phyloP scores from a whole-genome alignment of 1,140 invertebrate species.

The Microplitis mediator region DNA sequence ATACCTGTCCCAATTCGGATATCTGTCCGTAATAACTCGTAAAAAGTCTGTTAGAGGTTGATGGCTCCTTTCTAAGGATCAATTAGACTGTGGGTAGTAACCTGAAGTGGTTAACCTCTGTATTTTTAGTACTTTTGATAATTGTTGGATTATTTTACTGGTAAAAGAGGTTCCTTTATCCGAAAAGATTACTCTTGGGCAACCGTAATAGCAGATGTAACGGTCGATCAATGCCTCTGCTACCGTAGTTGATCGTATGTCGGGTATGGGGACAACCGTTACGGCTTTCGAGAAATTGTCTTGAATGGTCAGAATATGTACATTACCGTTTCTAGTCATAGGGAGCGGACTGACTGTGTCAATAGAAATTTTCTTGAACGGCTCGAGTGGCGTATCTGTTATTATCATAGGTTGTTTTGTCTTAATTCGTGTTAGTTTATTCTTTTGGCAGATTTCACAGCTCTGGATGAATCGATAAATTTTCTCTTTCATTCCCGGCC shows the following conservation, averaged over 20 bases:
- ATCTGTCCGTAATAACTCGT: background rate
- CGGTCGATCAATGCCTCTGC: conserved; percentile 28
- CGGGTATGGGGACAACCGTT: conserved; percentile 26
- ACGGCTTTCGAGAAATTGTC: conserved; percentile 44
- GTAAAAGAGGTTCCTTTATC: conserved; percentile 40
- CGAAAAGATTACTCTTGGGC: conserved; percentile 31
- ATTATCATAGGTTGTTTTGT: conserved; percentile 1
- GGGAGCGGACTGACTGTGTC: conserved; percentile 17
- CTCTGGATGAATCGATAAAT: no score
- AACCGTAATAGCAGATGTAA: no score
- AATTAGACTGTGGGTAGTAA: conserved; percentile 23
- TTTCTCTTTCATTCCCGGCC: no score
- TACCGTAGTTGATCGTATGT: conserved; percentile 36
- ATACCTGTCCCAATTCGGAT: background rate
- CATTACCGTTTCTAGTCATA: background rate
- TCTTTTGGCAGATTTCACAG: no score
- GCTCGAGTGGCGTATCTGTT: conserved; percentile 10
- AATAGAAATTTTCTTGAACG: conserved; percentile 25
- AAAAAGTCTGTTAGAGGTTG: background rate
- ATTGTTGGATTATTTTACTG: conserved; percentile 33
- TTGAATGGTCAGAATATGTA: conserved; percentile 36
- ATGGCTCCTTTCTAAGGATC: conserved; percentile 3
- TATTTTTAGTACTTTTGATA: conserved; percentile 37
- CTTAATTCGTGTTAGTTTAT: background rate
- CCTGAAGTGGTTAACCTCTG: conserved; percentile 10